Evolutionary conservation across 2,797 vertebrate species (phyloP).

Genomic region (Sebastiscus albofasciatus): DNA sequence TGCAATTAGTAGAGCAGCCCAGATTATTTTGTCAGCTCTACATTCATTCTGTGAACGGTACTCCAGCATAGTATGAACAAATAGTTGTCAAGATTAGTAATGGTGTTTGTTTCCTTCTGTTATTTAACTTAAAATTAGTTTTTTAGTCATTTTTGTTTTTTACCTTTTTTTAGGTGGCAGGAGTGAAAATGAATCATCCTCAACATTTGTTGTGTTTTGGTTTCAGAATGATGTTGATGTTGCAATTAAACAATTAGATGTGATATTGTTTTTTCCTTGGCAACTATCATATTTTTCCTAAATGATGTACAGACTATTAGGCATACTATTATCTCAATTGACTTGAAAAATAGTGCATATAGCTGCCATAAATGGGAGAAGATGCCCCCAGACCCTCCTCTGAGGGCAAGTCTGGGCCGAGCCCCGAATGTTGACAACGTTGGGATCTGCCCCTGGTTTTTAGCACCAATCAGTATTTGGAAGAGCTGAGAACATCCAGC

Average conservation of each 20-base stretch:
- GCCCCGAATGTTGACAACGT: neutral
- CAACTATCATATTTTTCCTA: neutral
- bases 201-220: neutral
- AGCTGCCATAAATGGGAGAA: neutral
- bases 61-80: neutral
- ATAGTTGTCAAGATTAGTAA: neutral
- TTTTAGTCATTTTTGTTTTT: too few species aligned
- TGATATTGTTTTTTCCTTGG: neutral
- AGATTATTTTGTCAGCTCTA: neutral
- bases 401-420: neutral
- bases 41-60: neutral
- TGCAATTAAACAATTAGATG: too few species aligned
- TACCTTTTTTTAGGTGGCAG: rapidly evolving
- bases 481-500: neutral
- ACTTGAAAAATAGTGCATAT: neutral
- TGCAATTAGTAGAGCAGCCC: neutral
- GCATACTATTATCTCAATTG: neutral
- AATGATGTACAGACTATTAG: neutral
- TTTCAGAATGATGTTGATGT: neutral
- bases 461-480: neutral
- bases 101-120: neutral
- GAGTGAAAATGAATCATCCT: neutral
- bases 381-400: neutral
- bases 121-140: neutral
- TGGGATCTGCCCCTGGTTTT: neutral